A percentile compares a stretch with the other conserved stretches of the same genome.
phyloP scores from a whole-genome alignment of 2,888 invertebrate species.

The Chironomus tentans region DNA sequence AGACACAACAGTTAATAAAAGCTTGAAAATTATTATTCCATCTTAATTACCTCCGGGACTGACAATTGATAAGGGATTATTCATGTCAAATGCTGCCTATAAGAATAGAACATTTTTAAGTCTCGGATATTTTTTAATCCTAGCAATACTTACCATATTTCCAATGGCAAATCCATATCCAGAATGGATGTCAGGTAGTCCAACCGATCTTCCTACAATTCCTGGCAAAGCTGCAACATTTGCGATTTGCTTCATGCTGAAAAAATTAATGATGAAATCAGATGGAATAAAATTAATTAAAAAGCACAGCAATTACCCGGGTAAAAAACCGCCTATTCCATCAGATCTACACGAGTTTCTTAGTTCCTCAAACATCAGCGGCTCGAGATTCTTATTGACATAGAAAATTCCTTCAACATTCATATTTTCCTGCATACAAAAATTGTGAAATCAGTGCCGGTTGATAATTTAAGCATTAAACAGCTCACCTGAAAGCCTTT shows the following conservation, averaged over 20 bases:
- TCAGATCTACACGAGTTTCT: conserved; percentile 83
- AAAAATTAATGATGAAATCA: not conserved
- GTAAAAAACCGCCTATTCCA: conserved; percentile 90
- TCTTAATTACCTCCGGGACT: conserved; percentile 97
- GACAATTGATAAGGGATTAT: conserved; percentile 83
- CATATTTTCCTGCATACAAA: conserved; percentile 83
- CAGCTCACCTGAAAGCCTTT: conserved; percentile 65
- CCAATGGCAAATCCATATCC: conserved; percentile 99
- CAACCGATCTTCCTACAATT: conserved; percentile 76
- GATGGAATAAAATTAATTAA: not conserved
- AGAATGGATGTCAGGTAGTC: conserved; percentile 93
- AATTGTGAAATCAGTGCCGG: not conserved
- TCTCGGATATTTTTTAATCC: too few species aligned
- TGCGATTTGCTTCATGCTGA: conserved; percentile 86
- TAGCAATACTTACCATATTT: conserved; percentile 76
- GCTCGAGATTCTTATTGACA: conserved; percentile 84
- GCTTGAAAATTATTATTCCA: too few species aligned
- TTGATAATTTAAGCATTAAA: not conserved
- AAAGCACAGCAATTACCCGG: conserved; percentile 48
- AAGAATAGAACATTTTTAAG: too few species aligned
- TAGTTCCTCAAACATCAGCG: conserved; percentile 94
- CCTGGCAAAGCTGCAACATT: conserved; percentile 98
- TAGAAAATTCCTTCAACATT: conserved; percentile 97
- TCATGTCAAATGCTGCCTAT: conserved; percentile 88
- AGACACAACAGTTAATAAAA: too few species aligned